Base-by-base conservation (phyloP, 2,888 invertebrate genomes). In the Endotricha flammealis region DNA sequence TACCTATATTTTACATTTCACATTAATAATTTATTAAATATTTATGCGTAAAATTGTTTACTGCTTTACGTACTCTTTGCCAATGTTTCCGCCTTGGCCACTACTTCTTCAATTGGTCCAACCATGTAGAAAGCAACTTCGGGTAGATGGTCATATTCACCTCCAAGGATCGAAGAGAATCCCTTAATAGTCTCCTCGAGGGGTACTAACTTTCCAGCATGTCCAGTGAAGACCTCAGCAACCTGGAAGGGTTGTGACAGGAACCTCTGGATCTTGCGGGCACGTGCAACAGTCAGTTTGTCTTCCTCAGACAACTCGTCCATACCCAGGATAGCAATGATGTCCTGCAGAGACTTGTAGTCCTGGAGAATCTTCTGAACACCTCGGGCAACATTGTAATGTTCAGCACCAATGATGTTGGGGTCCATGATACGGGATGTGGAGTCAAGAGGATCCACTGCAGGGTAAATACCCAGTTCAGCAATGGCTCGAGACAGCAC, bases 361-460 rank as follows among this genome's bases (percentile, higher is more conserved):
- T 91, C 93, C 54, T 95, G 96, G 35, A 96, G 88, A 53, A 95
- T 95, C 73, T 95, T 95, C 77, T 96, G 95, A 29, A 96, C 95
- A 53, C 91, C 92, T 80, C 95, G 91, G 48, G 96, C 95, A 39
- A 94, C 90, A 56, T 91, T 91, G 87, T 97, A 97, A 78, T 97
- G 97, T 66, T 95, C 95, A 7, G 89, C 81, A 42, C 97, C 97
- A 51, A 97, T 96, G 58, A 97, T 89, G 70, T 95, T 94, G 41
- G 96, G 95, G 82, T 97, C 97, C 91, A 97, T 94, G 70, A 97
- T 96, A 90, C 97, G 95, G 4, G 95, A 96, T 24, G 95, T 95
- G 12, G 97, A 97, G 77, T 97, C 97, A 27, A 97, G 90, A 8
- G 97, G 97, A 87, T 97, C 97, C 47, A 97, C 97, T 62, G 97